Conservation (phyloP, 2,797 vertebrate species). For the Oryzias sinensis region DNA sequence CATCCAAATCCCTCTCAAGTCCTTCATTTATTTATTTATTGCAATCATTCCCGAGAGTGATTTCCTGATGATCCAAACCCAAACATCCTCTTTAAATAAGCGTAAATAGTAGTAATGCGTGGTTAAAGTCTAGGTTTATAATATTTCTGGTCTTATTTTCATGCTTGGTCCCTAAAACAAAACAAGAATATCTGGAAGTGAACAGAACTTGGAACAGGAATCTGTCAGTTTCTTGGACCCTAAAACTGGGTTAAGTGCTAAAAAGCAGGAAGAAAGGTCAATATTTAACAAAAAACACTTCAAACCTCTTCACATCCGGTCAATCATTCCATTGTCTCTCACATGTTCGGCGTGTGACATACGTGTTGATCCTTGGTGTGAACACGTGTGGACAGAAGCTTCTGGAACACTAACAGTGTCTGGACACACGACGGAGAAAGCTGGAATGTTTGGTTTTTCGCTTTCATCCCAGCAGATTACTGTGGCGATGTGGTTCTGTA, state of each 20-base stretch:
- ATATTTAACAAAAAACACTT: not conserved
- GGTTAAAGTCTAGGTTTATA: slow-evolving; percentile 24
- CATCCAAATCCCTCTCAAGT: not conserved
- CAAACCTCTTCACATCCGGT: not conserved
- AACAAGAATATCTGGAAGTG: slow-evolving; percentile 32
- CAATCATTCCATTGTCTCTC: no score
- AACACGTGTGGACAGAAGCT: no score
- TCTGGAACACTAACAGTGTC: no score
- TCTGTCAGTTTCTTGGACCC: slow-evolving; percentile 11
- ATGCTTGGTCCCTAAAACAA: slow-evolving; percentile 19
- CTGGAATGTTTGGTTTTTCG: no score
- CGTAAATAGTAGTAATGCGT: slow-evolving; percentile 12
- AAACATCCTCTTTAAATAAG: slow-evolving; percentile 14
- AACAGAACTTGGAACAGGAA: slow-evolving; percentile 17
- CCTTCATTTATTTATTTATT: slow-evolving; percentile 25
- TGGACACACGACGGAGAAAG: no score
- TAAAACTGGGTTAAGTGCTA: slow-evolving; percentile 10
- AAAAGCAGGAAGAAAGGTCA: no score
- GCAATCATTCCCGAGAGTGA: slow-evolving; percentile 11
- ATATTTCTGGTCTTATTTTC: slow-evolving; percentile 10
- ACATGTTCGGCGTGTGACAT: no score
- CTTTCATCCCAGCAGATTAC: no score
- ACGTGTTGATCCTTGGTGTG: no score
- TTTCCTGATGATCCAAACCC: slow-evolving; percentile 10
- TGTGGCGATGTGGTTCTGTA: no score